Evolutionary conservation across 2,113 vertebrate genomes (phyloP), one percentile per base, ranked within the genome.

Genomic region (Tinamus guttatus): DNA sequence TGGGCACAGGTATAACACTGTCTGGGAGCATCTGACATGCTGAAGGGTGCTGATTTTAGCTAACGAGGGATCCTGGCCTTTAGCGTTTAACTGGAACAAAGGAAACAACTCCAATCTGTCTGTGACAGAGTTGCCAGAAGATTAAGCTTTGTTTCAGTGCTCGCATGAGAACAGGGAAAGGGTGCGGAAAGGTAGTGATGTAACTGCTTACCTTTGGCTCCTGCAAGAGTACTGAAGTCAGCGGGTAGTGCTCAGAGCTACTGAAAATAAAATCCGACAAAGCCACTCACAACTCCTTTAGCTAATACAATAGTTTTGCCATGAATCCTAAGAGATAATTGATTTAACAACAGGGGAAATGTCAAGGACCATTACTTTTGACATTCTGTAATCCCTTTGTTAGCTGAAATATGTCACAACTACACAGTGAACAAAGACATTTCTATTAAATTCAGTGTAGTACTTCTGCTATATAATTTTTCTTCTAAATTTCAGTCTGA

Each of bases 281-380:
- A 89, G 36, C 18, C 67, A 89, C 62, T 89, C 11, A 0, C 36
- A 91, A 74, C n/a, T 77, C 22, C 45, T 80, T 77, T 73, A 77
- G 54, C 28, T 32, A 36, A 20, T 67, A 94, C 21, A 69, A 34
- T 95, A 70, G 54, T 89, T 88, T 91, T 85, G 21, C 74, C 70
- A 28, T 34, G 62, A 87, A 89, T 52, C 24, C 47, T 49, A 71
- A 38, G 24, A 49, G 36, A 20, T 80, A 89, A 85, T 22, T 74
- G 40, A 80, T 81, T 87, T 83, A 87, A 94, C 40, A 87, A 78
- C 15, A 22, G 68, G 24, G 13, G n/a, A 93, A 92, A 89, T 85
- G 63, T 89, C 86, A 95, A 91, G 36, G 62, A 90, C 78, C 40
- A 10, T 85, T 87, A 51, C 49, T 69, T 85, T 45, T 21, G 73